Base-by-base conservation (phyloP, 1,140 invertebrate species). In the Caenorhabditis tropicalis region DNA sequence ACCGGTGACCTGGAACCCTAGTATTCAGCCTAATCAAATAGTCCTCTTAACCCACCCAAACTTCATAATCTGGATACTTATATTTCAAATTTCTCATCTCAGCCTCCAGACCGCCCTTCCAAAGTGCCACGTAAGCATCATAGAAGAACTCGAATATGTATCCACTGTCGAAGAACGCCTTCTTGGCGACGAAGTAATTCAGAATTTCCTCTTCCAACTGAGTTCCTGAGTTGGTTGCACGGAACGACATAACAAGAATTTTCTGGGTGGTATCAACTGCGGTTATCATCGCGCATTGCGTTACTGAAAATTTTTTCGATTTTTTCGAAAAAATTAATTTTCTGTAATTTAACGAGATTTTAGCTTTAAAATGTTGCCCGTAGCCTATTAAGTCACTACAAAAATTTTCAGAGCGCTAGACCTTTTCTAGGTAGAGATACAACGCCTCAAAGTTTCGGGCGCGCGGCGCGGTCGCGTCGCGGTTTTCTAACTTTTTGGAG, bases 71-170 rank as follows among this genome's bases (percentile, higher is more conserved):
- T 10, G 86, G 86, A 43, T 86, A 82, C 48, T 39, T 29, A 53
- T 83, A 65, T 43, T 82, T 70, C n/a, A 87, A 36, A 24, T 24
- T 36, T 33, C 79, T n/a, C 33, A 84, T 65, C 48, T 81, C 58
- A 2, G 43, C 31, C 53, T 84, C 80, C 48, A 87, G 43, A 43
- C 86, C 86, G 4, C 36, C 85, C 2, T 82, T 80, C 86, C 86
- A 87, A 4, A 87, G 31, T 19, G 39, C 39, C 36, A 79, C 16
- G 70, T 86, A 87, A 9, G 81, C 86, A 51, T 87, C 81, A 82
- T 87, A 87, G 85, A 87, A 87, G 65, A 87, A 87, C 29, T 84
- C 79, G 65, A 81, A 83, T 15, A 87, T 60, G 10, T 83, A 79
- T 16, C 86, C 86, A 65, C 46, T 39, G 31, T 60, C 86, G 43